Conservation (phyloP, 1,140 invertebrate genomes). For the Dysdera silvatica region DNA sequence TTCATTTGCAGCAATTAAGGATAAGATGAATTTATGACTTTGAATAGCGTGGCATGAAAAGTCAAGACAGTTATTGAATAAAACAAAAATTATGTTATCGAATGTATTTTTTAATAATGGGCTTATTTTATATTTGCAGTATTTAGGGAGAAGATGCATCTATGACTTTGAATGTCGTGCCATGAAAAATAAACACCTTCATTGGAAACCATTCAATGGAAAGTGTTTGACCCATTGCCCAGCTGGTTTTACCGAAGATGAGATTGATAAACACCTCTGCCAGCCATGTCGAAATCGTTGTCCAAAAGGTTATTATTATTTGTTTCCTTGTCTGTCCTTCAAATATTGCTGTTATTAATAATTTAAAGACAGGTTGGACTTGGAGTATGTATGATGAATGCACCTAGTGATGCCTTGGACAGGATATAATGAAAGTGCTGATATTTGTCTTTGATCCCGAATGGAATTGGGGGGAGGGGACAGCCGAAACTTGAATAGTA, state of each 20-base stretch:
- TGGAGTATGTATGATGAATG: too few relatives aligned
- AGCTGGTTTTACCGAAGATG: slow-evolving; percentile 55
- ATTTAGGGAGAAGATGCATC: slow-evolving; percentile 65
- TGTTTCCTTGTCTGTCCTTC: not conserved
- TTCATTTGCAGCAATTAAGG: too few relatives aligned
- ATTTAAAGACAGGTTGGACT: too few relatives aligned
- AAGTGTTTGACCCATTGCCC: slow-evolving; percentile 69
- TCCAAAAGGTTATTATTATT: slow-evolving; percentile 43
- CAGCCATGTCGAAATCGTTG: slow-evolving; percentile 44
- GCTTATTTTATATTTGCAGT: slow-evolving; percentile 46
- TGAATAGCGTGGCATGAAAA: too few relatives aligned
- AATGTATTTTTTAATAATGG: not conserved
- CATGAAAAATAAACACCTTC: slow-evolving; percentile 49
- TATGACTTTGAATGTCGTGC: slow-evolving; percentile 59
- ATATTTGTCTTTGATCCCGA: too few relatives aligned
- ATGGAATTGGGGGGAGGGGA: too few relatives aligned
- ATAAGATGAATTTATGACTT: too few relatives aligned
- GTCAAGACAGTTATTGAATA: too few relatives aligned
- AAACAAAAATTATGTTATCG: not conserved
- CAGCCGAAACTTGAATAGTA: too few relatives aligned
- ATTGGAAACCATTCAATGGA: slow-evolving; percentile 53
- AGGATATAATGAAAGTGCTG: too few relatives aligned
- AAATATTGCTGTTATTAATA: slow-evolving; percentile 1
- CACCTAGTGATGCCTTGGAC: too few relatives aligned
- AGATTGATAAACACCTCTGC: slow-evolving; percentile 40